Evolutionary conservation across 1,140 invertebrate genomes (phyloP).

Genomic region (Temnothorax longispinosus): DNA sequence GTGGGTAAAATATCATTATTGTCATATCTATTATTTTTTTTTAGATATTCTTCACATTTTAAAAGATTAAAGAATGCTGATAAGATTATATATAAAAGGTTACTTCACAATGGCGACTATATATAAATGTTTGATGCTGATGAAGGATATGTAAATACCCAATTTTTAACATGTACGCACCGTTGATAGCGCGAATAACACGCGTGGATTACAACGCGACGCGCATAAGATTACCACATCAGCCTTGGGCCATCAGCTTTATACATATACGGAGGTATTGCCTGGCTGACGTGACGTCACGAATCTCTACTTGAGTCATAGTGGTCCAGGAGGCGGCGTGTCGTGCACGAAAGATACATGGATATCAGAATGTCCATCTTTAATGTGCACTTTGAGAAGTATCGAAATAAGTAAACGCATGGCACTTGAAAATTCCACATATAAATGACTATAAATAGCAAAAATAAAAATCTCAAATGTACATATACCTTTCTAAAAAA

Average conservation of each 20-base stretch:
- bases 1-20: neutral
- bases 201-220: conserved; percentile 35
- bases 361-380: conserved; percentile 31
- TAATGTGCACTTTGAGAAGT: neutral
- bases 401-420: conserved; percentile 1
- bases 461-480: neutral
- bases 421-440: neutral
- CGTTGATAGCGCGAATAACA: conserved; percentile 12
- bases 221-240: conserved; percentile 72
- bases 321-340: conserved; percentile 60
- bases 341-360: conserved; percentile 46
- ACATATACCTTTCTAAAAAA: neutral
- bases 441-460: neutral
- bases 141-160: conserved; percentile 13
- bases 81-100: conserved; percentile 11
- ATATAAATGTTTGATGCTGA: conserved; percentile 8
- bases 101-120: neutral
- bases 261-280: conserved; percentile 81
- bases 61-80: neutral
- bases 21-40: neutral
- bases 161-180: conserved; percentile 23
- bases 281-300: conserved; percentile 77
- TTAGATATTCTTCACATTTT: neutral
- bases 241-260: conserved; percentile 78
- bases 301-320: conserved; percentile 67